These are phyloP conservation scores for Alentia gelatinosa DNA, from an alignment of 2,888 invertebrate genomes.

Conservation along the genomic window DNA sequence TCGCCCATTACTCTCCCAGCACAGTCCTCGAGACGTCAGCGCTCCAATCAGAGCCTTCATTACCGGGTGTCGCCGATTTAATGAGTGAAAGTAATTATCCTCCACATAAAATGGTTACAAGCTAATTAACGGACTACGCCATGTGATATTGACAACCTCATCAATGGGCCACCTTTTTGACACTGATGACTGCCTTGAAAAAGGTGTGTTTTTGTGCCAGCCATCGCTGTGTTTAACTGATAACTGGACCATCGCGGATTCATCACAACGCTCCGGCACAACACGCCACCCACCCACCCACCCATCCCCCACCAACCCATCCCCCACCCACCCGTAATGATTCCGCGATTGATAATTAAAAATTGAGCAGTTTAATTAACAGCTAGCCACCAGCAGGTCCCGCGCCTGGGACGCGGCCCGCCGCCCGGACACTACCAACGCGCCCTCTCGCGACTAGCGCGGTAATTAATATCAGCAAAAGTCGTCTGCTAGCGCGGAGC, in stretches of 20 bases:
- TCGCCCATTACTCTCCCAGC: neutral
- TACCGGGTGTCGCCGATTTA: constrained; percentile 39
- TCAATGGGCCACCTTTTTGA: constrained; percentile 35
- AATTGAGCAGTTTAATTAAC: constrained; percentile 51
- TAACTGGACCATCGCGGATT: neutral
- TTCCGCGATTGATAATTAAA: constrained; percentile 49
- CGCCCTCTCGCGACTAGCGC: no score
- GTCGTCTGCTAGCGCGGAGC: no score
- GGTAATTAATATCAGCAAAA: no score
- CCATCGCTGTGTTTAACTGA: constrained; percentile 29
- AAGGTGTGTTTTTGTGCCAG: neutral
- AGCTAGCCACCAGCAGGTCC: neutral
- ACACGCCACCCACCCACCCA: neutral
- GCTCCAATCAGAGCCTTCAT: constrained; percentile 38
- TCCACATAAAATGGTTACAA: constrained; percentile 49
- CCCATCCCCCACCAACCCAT: neutral
- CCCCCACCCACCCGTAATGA: neutral
- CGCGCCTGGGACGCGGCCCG: neutral
- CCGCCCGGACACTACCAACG: neutral
- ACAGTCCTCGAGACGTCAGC: neutral
- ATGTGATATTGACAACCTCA: constrained; percentile 40
- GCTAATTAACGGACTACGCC: constrained; percentile 44
- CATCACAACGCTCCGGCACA: no score
- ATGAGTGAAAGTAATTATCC: constrained; percentile 49
- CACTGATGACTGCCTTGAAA: neutral